Evolutionary conservation across 2,888 invertebrate species (phyloP).

Genomic region (Chironomus riparius): DNA sequence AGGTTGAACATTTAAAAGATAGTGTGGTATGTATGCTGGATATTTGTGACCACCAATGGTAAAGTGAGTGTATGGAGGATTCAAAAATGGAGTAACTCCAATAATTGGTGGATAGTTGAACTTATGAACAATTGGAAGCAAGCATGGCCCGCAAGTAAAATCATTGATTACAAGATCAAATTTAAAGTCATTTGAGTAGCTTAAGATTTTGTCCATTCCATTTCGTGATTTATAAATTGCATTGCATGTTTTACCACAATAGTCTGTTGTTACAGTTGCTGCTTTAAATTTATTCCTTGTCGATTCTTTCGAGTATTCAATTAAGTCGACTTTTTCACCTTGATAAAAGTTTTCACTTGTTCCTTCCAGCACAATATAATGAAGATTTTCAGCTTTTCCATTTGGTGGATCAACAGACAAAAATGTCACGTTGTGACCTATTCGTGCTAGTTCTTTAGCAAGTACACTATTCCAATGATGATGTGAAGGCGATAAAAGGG

Average conservation of each 20-base stretch:
- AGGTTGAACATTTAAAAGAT: slow-evolving; percentile 3
- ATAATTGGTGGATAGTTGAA: slow-evolving; percentile 34
- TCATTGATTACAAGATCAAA: slow-evolving; percentile 36
- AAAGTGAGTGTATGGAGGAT: slow-evolving; percentile 29
- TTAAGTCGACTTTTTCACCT: not conserved
- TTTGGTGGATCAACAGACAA: slow-evolving; percentile 31
- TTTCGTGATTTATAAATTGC: slow-evolving; percentile 30
- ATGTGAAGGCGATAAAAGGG: not conserved
- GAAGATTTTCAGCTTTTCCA: not conserved
- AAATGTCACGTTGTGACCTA: slow-evolving; percentile 30
- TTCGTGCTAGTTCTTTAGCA: slow-evolving; percentile 22
- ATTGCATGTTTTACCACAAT: not conserved
- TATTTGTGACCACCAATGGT: slow-evolving; percentile 30
- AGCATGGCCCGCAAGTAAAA: slow-evolving; percentile 31
- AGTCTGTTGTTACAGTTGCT: not conserved
- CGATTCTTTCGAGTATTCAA: not conserved
- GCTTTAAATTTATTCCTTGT: not conserved
- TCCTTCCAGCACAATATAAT: not conserved
- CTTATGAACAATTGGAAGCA: slow-evolving; percentile 34
- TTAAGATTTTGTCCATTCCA: slow-evolving; percentile 32
- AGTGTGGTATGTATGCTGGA: slow-evolving; percentile 31
- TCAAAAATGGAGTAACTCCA: slow-evolving; percentile 31
- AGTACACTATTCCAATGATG: slow-evolving; percentile 24
- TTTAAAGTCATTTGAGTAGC: slow-evolving; percentile 34
- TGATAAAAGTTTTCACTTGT: not conserved